Conservation (phyloP, 2,797 vertebrate genomes). For the Sebastes diaconus region DNA sequence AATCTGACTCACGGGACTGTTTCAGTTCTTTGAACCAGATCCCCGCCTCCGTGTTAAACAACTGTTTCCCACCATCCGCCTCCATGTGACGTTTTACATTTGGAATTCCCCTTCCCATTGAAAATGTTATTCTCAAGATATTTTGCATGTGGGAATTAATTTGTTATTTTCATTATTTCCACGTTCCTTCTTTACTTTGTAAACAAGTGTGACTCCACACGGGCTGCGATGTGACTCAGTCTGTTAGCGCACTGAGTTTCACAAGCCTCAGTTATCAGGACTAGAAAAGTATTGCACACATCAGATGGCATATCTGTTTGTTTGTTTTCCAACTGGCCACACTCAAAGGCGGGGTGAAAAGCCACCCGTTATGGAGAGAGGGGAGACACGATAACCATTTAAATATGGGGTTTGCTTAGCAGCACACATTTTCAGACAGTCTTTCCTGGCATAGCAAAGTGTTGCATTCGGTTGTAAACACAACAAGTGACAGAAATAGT, state of each 20-base stretch:
- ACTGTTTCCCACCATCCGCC: constrained; percentile 66
- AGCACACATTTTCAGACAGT: not conserved
- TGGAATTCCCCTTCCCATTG: constrained; percentile 33
- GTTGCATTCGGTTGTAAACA: not conserved
- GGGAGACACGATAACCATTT: not conserved
- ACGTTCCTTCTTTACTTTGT: not conserved
- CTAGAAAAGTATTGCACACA: not conserved
- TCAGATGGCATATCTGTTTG: not conserved
- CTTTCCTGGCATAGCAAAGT: not conserved
- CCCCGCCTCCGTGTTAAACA: constrained; percentile 1
- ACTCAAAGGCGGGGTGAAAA: not conserved
- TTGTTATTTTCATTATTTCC: constrained; percentile 8
- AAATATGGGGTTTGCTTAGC: not conserved
- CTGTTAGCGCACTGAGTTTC: not conserved
- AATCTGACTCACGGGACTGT: constrained; percentile 53
- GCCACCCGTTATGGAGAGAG: not conserved
- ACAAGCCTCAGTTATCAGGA: not conserved
- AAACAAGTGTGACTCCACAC: not conserved
- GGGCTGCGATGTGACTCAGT: not conserved
- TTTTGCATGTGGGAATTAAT: constrained; percentile 26
- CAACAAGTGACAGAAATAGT: not conserved
- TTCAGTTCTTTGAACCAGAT: constrained; percentile 49
- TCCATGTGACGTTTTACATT: constrained; percentile 29
- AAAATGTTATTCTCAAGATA: constrained; percentile 13
- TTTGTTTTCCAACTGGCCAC: not conserved